Conservation (phyloP, 1,140 invertebrate species). For the Protaetia brevitarsis region DNA sequence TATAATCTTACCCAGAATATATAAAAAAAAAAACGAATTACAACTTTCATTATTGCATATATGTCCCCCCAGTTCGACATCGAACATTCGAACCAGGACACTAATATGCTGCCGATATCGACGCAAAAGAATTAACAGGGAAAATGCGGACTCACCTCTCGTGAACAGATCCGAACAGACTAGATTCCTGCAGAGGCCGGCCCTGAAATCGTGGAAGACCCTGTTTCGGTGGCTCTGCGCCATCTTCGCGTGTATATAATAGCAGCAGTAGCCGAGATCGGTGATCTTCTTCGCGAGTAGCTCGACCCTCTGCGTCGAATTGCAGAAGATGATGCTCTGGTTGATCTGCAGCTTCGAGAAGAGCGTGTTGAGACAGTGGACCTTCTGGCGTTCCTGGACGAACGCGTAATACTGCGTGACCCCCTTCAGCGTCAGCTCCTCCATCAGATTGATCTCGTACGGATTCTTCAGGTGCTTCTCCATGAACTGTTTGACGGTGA, state of each 20-base stretch:
- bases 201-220: constrained; percentile 99
- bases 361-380: constrained; percentile 98
- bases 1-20: not conserved
- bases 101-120: constrained; percentile 1
- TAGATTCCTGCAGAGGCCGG: constrained; percentile 94
- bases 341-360: constrained; percentile 99
- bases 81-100: not conserved
- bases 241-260: constrained; percentile 99
- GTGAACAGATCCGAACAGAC: constrained; percentile 95
- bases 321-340: constrained; percentile 99
- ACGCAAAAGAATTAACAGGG: no score
- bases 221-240: constrained; percentile 96
- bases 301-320: constrained; percentile 98
- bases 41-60: constrained; percentile 17
- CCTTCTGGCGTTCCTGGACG: constrained; percentile 99
- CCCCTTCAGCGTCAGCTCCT: constrained; percentile 98
- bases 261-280: constrained; percentile 98
- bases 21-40: not conserved
- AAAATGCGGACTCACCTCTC: constrained; percentile 68
- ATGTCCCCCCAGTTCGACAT: constrained; percentile 15
- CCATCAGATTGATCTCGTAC: constrained; percentile 99
- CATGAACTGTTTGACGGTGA: constrained; percentile 99
- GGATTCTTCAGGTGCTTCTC: constrained; percentile 94
- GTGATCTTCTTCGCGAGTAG: constrained; percentile 99
- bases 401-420: constrained; percentile 99